Conservation (phyloP, 2,113 vertebrate genomes). For the Chaetorhynchus papuensis region DNA sequence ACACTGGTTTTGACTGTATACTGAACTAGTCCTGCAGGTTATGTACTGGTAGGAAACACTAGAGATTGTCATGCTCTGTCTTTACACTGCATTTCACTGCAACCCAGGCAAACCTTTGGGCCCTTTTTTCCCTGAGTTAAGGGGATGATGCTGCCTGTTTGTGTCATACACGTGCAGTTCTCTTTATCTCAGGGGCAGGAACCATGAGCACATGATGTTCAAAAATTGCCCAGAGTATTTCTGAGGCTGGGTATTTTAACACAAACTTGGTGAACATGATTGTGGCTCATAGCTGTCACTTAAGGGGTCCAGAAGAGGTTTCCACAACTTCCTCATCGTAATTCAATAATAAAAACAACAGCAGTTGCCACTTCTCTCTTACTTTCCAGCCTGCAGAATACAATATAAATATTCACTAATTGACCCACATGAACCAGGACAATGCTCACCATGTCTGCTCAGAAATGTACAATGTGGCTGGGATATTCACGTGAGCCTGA, state of each 20-base stretch:
- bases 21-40: neutral
- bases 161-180: neutral
- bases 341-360: neutral
- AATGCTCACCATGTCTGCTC: neutral
- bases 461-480: neutral
- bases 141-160: neutral
- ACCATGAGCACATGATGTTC: rapidly evolving
- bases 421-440: neutral
- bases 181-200: neutral
- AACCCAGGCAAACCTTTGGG: neutral
- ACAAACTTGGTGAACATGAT: neutral
- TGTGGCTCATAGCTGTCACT: neutral
- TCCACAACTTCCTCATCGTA: neutral
- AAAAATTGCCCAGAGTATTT: neutral
- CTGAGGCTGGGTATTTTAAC: neutral
- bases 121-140: neutral
- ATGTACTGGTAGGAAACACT: neutral
- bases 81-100: neutral
- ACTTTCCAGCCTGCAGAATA: neutral
- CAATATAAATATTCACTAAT: conserved; percentile 15
- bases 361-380: neutral
- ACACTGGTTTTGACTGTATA: neutral
- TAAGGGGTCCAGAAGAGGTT: neutral
- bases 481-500: neutral
- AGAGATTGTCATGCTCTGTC: neutral